These are phyloP conservation scores for Myopa tessellatipennis DNA, from an alignment of 2,888 invertebrate genomes.

Conservation along the genomic window DNA sequence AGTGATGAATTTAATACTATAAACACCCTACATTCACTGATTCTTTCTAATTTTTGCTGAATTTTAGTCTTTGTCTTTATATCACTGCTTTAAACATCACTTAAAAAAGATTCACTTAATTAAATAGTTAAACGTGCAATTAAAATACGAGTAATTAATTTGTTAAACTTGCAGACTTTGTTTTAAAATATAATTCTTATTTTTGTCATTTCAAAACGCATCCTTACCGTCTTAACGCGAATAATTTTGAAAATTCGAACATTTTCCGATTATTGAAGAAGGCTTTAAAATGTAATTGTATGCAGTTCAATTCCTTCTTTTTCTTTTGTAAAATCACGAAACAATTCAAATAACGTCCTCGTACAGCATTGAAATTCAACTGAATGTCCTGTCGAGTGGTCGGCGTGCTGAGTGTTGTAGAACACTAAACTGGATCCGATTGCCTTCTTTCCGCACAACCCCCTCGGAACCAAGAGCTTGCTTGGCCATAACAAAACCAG, in stretches of 20 bases:
- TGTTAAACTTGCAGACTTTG: too few species aligned
- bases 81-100: too few species aligned
- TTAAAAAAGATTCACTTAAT: too few species aligned
- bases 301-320: background rate
- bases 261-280: slow-evolving; percentile 51
- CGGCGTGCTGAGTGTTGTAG: background rate
- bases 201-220: background rate
- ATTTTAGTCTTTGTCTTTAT: too few species aligned
- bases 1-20: too few species aligned
- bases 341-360: background rate
- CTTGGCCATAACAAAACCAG: slow-evolving; percentile 9
- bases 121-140: too few species aligned
- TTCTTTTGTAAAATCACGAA: background rate
- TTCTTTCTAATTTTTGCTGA: too few species aligned
- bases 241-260: slow-evolving; percentile 65
- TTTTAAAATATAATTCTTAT: background rate
- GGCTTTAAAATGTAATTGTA: background rate
- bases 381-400: slow-evolving; percentile 35
- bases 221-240: slow-evolving; percentile 62
- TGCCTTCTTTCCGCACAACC: background rate
- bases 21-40: too few species aligned
- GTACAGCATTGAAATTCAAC: slow-evolving; percentile 6
- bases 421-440: too few species aligned
- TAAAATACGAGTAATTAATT: too few species aligned
- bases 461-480: background rate